Base-by-base conservation (phyloP, 53 echinoderm and acorn worm genomes). In the Henricia sp. region DNA sequence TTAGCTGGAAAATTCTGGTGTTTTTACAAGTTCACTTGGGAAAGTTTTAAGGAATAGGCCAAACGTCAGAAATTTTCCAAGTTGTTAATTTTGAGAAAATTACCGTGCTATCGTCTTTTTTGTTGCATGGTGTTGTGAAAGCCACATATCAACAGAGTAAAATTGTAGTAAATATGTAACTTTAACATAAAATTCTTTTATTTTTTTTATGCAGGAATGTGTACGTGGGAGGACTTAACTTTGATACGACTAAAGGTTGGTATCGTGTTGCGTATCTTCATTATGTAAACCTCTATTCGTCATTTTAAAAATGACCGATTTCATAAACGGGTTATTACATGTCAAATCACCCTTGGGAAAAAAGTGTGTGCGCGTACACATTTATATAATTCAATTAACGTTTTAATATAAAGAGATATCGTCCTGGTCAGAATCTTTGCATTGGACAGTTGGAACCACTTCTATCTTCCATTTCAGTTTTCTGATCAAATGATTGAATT, bases 211-310 rank as follows among this genome's bases (percentile, higher is more conserved):
- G 10, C 65, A 80, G 80, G 21, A 80, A 80, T 27, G 50, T 80
- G 0, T 80, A 80, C 23, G 80, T 80, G 3, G 80, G 80, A 62
- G 80, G 80, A 34, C 80, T 80, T 3, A 60, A 63, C 23, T 80
- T 80, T 34, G 63, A 80, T 17, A 80, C 80, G 12, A 64, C 63
- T 0, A 80, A 62, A 80, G 80, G 80, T 80, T 41, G 25, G 76
- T 58, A 37, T 6, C 0, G 35, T 30, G 10, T 64, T 25, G 19
- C 19, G 3, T 2, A 30, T 46, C 14, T 8, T 10, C 8, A 14
- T 10, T 10, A 46, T 46, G 8, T 46, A 14, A 46, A 46, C 48
- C 8, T 46, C 8, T 46, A 46, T 46, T 14, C 48, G 8, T 14
- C 48, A 46, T 8, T 46, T 10, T 10, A 46, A 14, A 46, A 48